Percentiles rank a stretch among this genome's conserved stretches.
phyloP scores from a whole-genome alignment of 1,140 invertebrate genomes.

The Macrosteles quadrilineatus region DNA sequence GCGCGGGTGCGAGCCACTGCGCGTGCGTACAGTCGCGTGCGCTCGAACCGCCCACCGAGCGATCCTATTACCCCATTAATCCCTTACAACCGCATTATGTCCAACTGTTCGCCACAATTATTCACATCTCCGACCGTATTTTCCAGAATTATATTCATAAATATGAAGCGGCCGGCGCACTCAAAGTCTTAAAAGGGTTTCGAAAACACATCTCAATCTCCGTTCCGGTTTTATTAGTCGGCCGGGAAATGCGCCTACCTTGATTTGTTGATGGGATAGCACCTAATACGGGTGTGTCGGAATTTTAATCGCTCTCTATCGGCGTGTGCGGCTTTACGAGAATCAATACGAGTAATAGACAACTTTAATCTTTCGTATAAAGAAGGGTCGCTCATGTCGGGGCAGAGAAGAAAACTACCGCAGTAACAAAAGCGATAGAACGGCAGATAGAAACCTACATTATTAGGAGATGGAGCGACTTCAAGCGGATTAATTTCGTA shows the following conservation, averaged over 20 bases:
- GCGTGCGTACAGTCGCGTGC: background rate
- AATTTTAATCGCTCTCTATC: too few relatives aligned
- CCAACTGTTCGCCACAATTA: conserved; percentile 1
- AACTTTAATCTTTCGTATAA: too few relatives aligned
- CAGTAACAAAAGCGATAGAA: too few relatives aligned
- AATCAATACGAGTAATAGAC: too few relatives aligned
- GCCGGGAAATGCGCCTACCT: too few relatives aligned
- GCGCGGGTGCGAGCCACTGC: background rate
- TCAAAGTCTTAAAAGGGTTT: conserved; percentile 9
- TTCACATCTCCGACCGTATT: conserved; percentile 8
- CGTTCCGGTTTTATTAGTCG: background rate
- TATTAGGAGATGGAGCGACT: too few relatives aligned
- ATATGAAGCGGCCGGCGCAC: background rate
- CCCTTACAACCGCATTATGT: conserved; percentile 14
- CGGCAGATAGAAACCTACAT: too few relatives aligned
- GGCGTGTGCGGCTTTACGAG: too few relatives aligned
- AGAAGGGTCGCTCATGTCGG: too few relatives aligned
- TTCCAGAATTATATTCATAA: conserved; percentile 17
- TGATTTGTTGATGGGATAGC: conserved; percentile 2
- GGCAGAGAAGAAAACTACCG: too few relatives aligned
- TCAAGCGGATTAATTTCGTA: too few relatives aligned
- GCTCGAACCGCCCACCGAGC: background rate
- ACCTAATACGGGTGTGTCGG: too few relatives aligned
- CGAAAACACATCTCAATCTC: conserved; percentile 3
- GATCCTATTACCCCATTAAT: conserved; percentile 14